Evolutionary conservation across 2,113 vertebrate genomes (phyloP).

Genomic region (Callithrix jacchus): DNA sequence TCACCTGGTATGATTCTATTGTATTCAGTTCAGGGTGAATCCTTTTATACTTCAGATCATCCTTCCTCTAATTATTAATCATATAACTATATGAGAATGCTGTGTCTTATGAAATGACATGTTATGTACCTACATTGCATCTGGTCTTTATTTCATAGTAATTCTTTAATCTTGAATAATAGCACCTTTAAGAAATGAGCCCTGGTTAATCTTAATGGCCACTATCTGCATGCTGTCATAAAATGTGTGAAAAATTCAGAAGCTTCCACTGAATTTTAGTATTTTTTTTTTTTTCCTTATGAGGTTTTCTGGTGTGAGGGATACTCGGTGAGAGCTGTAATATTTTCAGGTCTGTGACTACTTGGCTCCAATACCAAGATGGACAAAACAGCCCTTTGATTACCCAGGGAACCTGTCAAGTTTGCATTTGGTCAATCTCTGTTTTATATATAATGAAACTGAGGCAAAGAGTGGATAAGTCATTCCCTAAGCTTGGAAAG

Average conservation of each 20-base stretch:
- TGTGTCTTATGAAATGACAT: constrained; percentile 28
- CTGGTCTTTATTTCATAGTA: constrained; percentile 45
- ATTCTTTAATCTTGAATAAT: constrained; percentile 54
- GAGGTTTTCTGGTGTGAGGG: not conserved
- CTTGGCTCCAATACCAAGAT: not conserved
- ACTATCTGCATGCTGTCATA: not conserved
- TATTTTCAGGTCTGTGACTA: not conserved
- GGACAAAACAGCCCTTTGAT: not conserved
- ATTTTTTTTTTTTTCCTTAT: not conserved
- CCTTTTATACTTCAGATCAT: constrained; percentile 25
- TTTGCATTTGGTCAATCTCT: not conserved
- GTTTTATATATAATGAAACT: not conserved
- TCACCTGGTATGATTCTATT: not conserved
- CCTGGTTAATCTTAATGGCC: constrained; percentile 16
- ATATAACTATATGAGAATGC: not conserved
- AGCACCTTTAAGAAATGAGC: constrained; percentile 49
- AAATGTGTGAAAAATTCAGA: constrained; percentile 13
- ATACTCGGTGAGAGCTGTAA: not conserved
- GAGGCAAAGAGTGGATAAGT: not conserved
- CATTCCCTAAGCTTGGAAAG: not conserved
- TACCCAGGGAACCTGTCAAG: not conserved
- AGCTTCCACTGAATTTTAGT: not conserved
- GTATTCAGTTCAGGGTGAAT: not conserved
- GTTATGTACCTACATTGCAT: constrained; percentile 7
- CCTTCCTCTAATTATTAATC: constrained; percentile 58